phyloP scores from a whole-genome alignment of 1,140 invertebrate species.

The Rhyzopertha dominica region DNA sequence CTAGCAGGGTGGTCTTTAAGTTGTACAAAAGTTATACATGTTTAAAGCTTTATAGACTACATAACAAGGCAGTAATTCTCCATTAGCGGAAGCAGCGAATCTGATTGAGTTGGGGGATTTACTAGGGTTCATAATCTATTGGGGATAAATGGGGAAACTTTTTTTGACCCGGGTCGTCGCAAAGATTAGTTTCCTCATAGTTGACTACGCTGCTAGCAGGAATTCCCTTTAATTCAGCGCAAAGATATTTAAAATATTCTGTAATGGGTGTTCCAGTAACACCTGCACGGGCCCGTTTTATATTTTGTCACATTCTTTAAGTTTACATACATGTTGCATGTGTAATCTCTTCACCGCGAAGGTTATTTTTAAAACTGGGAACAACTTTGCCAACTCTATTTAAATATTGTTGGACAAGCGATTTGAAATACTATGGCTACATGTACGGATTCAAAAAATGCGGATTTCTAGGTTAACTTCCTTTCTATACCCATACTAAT shows the following conservation, averaged over 20 bases:
- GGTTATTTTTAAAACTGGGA: conserved; percentile 1
- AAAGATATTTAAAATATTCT: conserved; percentile 1
- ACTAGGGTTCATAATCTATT: not conserved
- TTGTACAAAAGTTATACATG: no score
- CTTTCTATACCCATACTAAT: no score
- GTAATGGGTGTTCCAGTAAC: no score
- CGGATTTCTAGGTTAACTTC: no score
- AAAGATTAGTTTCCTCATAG: not conserved
- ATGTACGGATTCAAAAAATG: no score
- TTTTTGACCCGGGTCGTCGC: not conserved
- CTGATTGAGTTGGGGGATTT: not conserved
- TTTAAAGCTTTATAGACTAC: no score
- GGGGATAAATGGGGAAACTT: not conserved
- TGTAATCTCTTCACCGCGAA: not conserved
- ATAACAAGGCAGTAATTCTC: no score
- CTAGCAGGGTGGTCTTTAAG: no score
- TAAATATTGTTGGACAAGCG: conserved; percentile 4
- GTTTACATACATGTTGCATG: not conserved
- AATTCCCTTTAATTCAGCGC: not conserved
- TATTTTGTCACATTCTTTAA: conserved; percentile 5
- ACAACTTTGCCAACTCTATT: conserved; percentile 4
- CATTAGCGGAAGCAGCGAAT: not conserved
- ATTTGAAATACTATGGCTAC: not conserved
- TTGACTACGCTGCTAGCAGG: no score
- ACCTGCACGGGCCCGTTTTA: conserved; percentile 2